These are phyloP conservation scores for Ophiodon elongatus DNA, from an alignment of 2,113 vertebrate species.

Conservation along the genomic window DNA sequence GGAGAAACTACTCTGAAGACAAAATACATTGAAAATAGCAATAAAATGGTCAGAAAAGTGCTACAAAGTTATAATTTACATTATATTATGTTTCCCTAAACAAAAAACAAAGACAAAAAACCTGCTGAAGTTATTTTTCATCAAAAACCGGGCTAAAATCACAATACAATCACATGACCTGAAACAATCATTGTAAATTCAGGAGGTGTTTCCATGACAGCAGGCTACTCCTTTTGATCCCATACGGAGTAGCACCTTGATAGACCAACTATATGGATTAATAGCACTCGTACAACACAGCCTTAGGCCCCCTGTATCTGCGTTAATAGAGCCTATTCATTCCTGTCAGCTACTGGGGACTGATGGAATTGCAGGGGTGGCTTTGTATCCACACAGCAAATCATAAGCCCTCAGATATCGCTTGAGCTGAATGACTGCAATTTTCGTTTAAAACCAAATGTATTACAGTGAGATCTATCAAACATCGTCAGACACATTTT, in stretches of 20 bases:
- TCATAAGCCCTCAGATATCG: slow-evolving; percentile 73
- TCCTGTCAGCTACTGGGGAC: slow-evolving; percentile 85
- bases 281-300: slow-evolving; percentile 85
- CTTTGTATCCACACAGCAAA: slow-evolving; percentile 78
- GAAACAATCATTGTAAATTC: slow-evolving; percentile 68
- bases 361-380: slow-evolving; percentile 82
- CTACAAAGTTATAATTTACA: background rate
- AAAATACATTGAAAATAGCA: background rate
- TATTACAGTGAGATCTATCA: slow-evolving; percentile 66
- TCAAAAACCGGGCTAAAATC: slow-evolving; percentile 11
- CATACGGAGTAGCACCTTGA: slow-evolving; percentile 73
- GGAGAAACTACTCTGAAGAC: background rate
- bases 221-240: slow-evolving; percentile 66
- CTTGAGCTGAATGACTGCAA: slow-evolving; percentile 69
- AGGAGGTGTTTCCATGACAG: slow-evolving; percentile 63
- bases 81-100: background rate
- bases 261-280: slow-evolving; percentile 86
- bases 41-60: background rate
- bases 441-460: slow-evolving; percentile 77
- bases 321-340: slow-evolving; percentile 87
- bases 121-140: background rate
- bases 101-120: slow-evolving; percentile 9
- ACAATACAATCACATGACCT: slow-evolving; percentile 32
- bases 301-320: slow-evolving; percentile 80
- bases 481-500: slow-evolving; percentile 44